Conservation (phyloP, 2,797 vertebrate genomes). For the Spinibarbus caldwelli region DNA sequence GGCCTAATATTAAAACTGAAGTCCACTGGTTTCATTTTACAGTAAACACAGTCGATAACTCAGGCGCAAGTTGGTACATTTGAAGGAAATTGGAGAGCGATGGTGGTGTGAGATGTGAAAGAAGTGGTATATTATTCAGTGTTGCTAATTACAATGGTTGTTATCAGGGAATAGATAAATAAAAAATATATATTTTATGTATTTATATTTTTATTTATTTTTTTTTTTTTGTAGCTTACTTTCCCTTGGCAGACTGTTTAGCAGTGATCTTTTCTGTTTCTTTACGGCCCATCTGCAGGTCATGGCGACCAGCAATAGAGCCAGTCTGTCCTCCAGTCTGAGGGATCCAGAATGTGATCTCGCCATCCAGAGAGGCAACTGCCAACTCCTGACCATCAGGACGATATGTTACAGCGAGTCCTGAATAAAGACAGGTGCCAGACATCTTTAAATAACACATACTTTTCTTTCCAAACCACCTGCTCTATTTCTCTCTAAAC, state of each 20-base stretch:
- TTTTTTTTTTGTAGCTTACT: conserved; percentile 74
- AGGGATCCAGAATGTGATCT: conserved; percentile 93
- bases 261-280: conserved; percentile 94
- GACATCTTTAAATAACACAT: not conserved
- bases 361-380: conserved; percentile 87
- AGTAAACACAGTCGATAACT: too few species aligned
- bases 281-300: conserved; percentile 90
- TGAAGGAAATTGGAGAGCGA: too few species aligned
- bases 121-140: too few species aligned
- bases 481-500: not conserved
- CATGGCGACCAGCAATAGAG: conserved; percentile 88
- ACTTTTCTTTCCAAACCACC: not conserved
- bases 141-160: too few species aligned
- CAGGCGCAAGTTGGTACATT: too few species aligned
- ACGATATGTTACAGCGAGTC: conserved; percentile 85
- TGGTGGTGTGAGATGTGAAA: too few species aligned
- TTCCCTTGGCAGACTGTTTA: conserved; percentile 92
- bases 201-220: too few species aligned
- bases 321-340: conserved; percentile 83
- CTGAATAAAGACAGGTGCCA: conserved; percentile 67
- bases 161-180: too few species aligned
- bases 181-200: too few species aligned
- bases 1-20: too few species aligned
- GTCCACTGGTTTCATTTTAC: too few species aligned
- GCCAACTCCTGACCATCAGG: conserved; percentile 92